Conservation (phyloP, 2,888 invertebrate genomes). For the Ectemnius continuus region DNA sequence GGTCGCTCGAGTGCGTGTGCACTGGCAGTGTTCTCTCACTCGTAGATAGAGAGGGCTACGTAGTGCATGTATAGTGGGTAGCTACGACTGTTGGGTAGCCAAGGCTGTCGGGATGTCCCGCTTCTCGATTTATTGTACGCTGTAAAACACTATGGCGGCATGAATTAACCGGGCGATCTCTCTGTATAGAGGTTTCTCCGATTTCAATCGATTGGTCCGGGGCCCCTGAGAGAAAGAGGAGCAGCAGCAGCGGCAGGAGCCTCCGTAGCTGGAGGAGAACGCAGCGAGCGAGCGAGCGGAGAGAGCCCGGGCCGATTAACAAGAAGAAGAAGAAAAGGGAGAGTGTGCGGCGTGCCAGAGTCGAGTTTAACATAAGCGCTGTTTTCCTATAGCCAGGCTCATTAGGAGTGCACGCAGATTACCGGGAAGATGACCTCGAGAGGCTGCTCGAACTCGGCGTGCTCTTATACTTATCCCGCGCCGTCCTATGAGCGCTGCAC, state of each 20-base stretch:
- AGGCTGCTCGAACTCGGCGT: constrained; percentile 53
- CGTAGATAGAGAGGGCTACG: neutral
- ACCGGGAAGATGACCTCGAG: constrained; percentile 68
- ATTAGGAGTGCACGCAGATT: constrained; percentile 68
- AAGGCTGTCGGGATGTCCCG: constrained; percentile 43
- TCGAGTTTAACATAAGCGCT: constrained; percentile 65
- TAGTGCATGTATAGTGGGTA: too few relatives aligned
- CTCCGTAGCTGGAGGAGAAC: constrained; percentile 16
- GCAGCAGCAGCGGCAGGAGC: constrained; percentile 10
- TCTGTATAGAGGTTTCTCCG: constrained; percentile 51
- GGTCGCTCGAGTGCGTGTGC: constrained; percentile 30
- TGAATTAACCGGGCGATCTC: constrained; percentile 57
- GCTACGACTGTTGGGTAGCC: constrained; percentile 11
- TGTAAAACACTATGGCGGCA: constrained; percentile 36
- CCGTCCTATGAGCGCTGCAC: constrained; percentile 53
- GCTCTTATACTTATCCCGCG: constrained; percentile 50
- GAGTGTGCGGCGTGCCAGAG: constrained; percentile 57
- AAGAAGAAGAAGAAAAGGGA: constrained; percentile 42
- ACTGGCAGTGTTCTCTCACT: constrained; percentile 14
- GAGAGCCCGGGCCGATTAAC: constrained; percentile 13
- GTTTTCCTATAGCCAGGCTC: constrained; percentile 64
- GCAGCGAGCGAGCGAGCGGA: constrained; percentile 36
- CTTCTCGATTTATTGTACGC: constrained; percentile 46
- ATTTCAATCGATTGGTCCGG: constrained; percentile 58
- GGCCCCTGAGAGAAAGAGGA: constrained; percentile 20